phyloP scores from a whole-genome alignment of 2,888 invertebrate genomes.

The Laspeyria flexula region DNA sequence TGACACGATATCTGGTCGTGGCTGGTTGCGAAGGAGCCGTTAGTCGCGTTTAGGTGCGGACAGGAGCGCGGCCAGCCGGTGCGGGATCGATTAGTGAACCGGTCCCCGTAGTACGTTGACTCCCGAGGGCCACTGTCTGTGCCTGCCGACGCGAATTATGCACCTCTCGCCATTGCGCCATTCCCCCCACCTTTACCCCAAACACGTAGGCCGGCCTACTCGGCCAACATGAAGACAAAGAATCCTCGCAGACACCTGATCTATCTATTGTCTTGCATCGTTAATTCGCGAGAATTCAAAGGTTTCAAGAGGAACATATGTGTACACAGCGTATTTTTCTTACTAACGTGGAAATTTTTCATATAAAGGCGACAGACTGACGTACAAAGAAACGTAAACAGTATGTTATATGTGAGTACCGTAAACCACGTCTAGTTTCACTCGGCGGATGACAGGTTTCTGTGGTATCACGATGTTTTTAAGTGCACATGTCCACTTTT shows the following conservation, averaged over 20 bases:
- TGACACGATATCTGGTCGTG: constrained; percentile 52
- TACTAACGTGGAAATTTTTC: neutral
- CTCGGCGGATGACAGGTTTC: constrained; percentile 60
- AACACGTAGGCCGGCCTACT: constrained; percentile 16
- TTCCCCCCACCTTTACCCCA: constrained; percentile 28
- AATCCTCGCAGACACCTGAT: neutral
- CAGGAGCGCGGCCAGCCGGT: constrained; percentile 75
- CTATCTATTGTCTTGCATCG: neutral
- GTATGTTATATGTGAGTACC: constrained; percentile 8
- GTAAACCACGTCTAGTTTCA: constrained; percentile 63
- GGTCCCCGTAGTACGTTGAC: constrained; percentile 81
- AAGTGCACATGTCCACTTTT: constrained; percentile 63
- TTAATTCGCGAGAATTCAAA: neutral
- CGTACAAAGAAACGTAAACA: too few species aligned
- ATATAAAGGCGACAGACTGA: neutral
- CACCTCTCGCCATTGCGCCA: constrained; percentile 60
- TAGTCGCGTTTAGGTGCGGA: constrained; percentile 78
- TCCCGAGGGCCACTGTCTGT: constrained; percentile 71
- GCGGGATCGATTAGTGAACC: constrained; percentile 84
- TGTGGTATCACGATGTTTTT: constrained; percentile 56
- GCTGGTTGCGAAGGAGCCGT: constrained; percentile 74
- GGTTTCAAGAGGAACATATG: neutral
- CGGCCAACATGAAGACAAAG: constrained; percentile 1
- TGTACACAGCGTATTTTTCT: neutral
- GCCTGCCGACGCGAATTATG: constrained; percentile 70